Base-by-base conservation (phyloP, 2,888 invertebrate species). In the Thecophora atra region DNA sequence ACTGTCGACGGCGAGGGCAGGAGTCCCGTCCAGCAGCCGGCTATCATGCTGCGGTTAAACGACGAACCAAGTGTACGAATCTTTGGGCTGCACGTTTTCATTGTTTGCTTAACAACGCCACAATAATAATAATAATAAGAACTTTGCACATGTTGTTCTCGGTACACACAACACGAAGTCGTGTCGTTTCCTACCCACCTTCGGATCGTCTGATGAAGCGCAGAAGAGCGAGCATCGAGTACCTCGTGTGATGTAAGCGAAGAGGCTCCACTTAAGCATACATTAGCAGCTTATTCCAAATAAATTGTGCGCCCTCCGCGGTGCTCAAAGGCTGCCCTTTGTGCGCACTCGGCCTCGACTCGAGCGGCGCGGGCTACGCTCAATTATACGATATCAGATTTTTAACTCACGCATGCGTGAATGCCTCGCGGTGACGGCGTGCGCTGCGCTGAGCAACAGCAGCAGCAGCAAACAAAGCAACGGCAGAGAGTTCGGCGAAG, bases 401-500 rank as follows among this genome's bases (percentile, higher is more conserved):
- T 77, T 78, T 78, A 78, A 78, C 77, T 78, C 77, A 78, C 77
- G 77, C 77, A 78, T 75, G 76, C 74, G 74, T 75, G 74, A 69
- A 58, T 69, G 58, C 69, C 69, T 69, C 11, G 47, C 69, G 68
- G 68, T 58, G 44, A 52, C 28, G 37, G 24, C 64, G 44, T 21
- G 54, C 54, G 21, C 8, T 28, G 17, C 24, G 28, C 28, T 28
- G 26, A 54, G 11, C 58, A 44, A 64, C 42, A 42, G 19, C 47
- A 64, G 13, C 26, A 44, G 47, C 47, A 47, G 17, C 47, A 47
- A 47, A 6, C 6, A 47, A 4, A 56, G 26, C 26, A 56, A 11
- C 58, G 7, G 58, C 58, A 60, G 17, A 6, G 15, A 24, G 26
- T 26, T 26, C 26, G 8, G 30, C 24, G 26, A 28, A 60, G 58